These are phyloP conservation scores for Rattus norvegicus DNA, from an alignment of 2,113 vertebrate genomes.

Conservation along the genomic window DNA sequence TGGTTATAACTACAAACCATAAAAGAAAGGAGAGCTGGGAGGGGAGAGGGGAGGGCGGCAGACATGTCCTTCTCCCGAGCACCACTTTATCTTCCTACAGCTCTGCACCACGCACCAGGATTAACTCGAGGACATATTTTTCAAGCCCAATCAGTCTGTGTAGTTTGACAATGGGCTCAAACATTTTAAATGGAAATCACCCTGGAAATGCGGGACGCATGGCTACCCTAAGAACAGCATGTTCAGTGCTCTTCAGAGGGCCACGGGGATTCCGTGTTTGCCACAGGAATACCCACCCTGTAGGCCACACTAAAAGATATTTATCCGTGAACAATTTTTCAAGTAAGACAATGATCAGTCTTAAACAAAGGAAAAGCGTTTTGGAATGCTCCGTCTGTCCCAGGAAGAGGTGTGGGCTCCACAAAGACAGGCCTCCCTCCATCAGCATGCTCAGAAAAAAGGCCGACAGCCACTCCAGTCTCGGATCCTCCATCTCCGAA, in stretches of 20 bases:
- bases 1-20: slow-evolving; percentile 76
- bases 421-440: neutral
- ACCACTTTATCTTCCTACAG: slow-evolving; percentile 36
- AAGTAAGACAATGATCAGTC: neutral
- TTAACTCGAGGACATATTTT: slow-evolving; percentile 48
- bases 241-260: neutral
- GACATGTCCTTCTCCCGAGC: slow-evolving; percentile 48
- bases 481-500: neutral
- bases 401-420: neutral
- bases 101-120: neutral
- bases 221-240: neutral
- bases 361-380: slow-evolving; percentile 57
- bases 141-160: slow-evolving; percentile 55
- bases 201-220: neutral
- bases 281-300: neutral
- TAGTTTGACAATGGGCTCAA: slow-evolving; percentile 6
- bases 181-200: slow-evolving; percentile 7
- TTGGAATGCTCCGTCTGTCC: neutral
- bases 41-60: slow-evolving; percentile 44
- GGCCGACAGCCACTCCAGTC: neutral
- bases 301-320: neutral
- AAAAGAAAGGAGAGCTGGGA: slow-evolving; percentile 73
- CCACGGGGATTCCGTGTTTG: neutral
- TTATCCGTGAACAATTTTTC: slow-evolving; percentile 36
- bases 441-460: neutral